Evolutionary conservation across 2,888 invertebrate genomes (phyloP).

Genomic region (Eristalinus aeneus): DNA sequence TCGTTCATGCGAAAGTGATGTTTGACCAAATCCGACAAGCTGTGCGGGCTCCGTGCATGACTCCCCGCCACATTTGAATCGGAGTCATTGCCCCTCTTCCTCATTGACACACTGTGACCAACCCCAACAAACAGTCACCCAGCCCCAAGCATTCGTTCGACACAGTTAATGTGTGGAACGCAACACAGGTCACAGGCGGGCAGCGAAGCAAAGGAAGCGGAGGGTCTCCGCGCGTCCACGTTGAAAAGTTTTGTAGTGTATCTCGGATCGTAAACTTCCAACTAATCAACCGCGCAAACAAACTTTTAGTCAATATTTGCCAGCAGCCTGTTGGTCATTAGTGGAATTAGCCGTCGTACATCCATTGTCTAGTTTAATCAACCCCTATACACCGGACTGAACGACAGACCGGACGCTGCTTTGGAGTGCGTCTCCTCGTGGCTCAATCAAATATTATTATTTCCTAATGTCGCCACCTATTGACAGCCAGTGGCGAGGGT

Average conservation of each 20-base stretch:
- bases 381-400: neutral
- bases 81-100: no score
- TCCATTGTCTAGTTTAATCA: neutral
- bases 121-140: no score
- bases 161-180: no score
- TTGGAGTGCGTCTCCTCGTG: no score
- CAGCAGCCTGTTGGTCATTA: neutral
- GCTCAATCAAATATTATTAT: constrained; percentile 11
- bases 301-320: neutral
- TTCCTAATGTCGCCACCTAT: constrained; percentile 1
- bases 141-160: no score
- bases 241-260: neutral
- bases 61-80: no score
- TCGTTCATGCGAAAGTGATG: no score
- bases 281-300: constrained; percentile 2
- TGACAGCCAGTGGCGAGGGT: neutral
- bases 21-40: no score
- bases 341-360: neutral
- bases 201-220: neutral
- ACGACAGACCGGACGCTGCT: neutral
- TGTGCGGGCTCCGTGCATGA: no score
- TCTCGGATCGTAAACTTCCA: neutral
- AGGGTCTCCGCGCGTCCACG: no score
- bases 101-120: no score
- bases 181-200: no score